phyloP scores from a whole-genome alignment of 1,140 invertebrate genomes.

The Dysdera silvatica region DNA sequence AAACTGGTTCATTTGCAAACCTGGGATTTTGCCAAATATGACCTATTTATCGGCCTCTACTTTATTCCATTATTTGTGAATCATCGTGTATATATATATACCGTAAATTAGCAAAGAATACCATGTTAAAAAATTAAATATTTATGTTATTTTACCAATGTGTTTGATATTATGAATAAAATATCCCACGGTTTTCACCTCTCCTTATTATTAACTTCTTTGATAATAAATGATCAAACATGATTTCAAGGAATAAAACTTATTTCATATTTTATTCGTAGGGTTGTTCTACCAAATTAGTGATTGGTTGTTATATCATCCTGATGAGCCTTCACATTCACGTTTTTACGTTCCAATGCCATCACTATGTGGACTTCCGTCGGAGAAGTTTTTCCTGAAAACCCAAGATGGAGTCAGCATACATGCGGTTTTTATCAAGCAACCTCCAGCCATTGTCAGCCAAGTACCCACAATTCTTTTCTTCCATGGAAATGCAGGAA shows the following conservation, averaged over 20 bases:
- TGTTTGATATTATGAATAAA: neutral
- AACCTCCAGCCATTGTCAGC: constrained; percentile 54
- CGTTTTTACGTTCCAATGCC: constrained; percentile 76
- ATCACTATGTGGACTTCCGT: constrained; percentile 69
- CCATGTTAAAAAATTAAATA: neutral
- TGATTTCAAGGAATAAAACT: constrained; percentile 28
- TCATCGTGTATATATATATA: no score
- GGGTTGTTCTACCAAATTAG: constrained; percentile 74
- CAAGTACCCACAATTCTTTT: constrained; percentile 71
- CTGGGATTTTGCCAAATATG: no score
- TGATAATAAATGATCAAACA: neutral
- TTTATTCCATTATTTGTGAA: no score
- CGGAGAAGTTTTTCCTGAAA: constrained; percentile 62
- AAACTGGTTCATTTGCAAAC: no score
- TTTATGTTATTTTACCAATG: neutral
- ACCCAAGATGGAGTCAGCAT: constrained; percentile 70
- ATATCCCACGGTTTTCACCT: neutral
- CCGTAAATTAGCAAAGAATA: no score
- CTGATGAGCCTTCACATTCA: constrained; percentile 76
- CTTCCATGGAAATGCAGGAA: constrained; percentile 93
- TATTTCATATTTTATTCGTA: constrained; percentile 41
- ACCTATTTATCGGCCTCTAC: no score
- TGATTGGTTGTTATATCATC: constrained; percentile 79
- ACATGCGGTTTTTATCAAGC: constrained; percentile 78
- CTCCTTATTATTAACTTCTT: neutral